phyloP scores from a whole-genome alignment of 53 echinoderm and acorn worm species.

The Patiria pectinifera region DNA sequence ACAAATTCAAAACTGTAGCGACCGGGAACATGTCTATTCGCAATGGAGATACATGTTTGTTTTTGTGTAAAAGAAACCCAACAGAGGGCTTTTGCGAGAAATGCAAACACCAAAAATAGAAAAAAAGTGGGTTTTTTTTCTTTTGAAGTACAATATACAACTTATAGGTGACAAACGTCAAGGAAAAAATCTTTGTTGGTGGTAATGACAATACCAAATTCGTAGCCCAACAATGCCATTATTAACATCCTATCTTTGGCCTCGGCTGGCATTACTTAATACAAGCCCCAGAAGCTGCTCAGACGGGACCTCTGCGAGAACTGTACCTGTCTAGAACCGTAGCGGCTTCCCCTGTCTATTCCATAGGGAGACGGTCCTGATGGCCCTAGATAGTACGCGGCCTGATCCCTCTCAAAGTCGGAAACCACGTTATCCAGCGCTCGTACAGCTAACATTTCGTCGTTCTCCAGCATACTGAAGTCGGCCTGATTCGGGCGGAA shows the following conservation, averaged over 20 bases:
- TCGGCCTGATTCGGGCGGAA: constrained; percentile 11
- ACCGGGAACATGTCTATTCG: too few relatives aligned
- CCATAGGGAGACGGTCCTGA: constrained; percentile 16
- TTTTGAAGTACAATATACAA: too few relatives aligned
- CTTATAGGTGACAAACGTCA: too few relatives aligned
- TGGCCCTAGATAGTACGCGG: constrained; percentile 30
- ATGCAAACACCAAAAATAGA: too few relatives aligned
- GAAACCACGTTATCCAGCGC: constrained; percentile 53
- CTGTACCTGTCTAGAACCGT: constrained; percentile 38
- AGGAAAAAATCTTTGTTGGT: too few relatives aligned
- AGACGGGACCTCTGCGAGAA: constrained; percentile 42
- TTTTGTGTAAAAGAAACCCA: too few relatives aligned
- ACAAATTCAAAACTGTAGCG: too few relatives aligned
- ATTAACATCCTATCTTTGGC: not conserved
- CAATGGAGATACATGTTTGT: too few relatives aligned
- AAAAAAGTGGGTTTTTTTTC: too few relatives aligned
- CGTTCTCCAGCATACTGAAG: constrained; percentile 45
- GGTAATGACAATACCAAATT: too few relatives aligned
- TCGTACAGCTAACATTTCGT: constrained; percentile 28
- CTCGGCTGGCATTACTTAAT: not conserved
- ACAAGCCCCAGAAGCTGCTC: constrained; percentile 29
- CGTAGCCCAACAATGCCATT: too few relatives aligned
- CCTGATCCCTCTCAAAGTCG: constrained; percentile 56
- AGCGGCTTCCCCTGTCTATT: constrained; percentile 40
- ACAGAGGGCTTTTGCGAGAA: too few relatives aligned